Conservation (phyloP, 2,888 invertebrate genomes). For the Folsomia candida region DNA sequence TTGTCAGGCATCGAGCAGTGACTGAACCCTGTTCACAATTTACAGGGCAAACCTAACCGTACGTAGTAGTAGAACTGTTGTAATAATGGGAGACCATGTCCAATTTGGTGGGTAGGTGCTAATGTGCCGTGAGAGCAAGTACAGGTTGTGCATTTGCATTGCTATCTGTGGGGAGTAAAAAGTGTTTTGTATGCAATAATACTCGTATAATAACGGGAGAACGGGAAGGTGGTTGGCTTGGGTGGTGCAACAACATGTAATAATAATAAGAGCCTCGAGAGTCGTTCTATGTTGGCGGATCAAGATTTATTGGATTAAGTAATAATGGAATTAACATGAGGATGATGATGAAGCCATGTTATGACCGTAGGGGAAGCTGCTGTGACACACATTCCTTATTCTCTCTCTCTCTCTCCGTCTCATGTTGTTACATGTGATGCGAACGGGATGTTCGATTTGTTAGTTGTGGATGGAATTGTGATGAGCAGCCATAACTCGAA, state of each 20-base stretch:
- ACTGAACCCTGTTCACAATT: background rate
- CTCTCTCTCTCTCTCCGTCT: background rate
- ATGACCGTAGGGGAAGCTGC: background rate
- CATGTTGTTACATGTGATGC: background rate
- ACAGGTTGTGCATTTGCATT: background rate
- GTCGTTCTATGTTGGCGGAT: background rate
- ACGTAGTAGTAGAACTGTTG: background rate
- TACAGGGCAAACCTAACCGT: background rate
- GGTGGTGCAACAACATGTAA: no score
- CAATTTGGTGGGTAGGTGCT: constrained; percentile 5
- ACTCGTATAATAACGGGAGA: background rate
- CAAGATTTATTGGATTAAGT: background rate
- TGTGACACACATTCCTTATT: background rate
- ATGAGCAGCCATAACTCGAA: background rate
- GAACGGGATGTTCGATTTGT: background rate
- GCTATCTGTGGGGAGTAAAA: background rate
- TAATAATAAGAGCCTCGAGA: no score
- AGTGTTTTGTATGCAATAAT: background rate
- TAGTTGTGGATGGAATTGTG: background rate
- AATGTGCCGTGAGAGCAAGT: background rate
- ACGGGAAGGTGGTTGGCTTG: no score
- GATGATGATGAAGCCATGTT: background rate
- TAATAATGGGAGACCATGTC: constrained; percentile 3
- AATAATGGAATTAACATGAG: background rate
- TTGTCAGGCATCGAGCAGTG: background rate